These are phyloP conservation scores for Thinocorus orbignyianus DNA, from an alignment of 2,113 vertebrate species.

Conservation along the genomic window DNA sequence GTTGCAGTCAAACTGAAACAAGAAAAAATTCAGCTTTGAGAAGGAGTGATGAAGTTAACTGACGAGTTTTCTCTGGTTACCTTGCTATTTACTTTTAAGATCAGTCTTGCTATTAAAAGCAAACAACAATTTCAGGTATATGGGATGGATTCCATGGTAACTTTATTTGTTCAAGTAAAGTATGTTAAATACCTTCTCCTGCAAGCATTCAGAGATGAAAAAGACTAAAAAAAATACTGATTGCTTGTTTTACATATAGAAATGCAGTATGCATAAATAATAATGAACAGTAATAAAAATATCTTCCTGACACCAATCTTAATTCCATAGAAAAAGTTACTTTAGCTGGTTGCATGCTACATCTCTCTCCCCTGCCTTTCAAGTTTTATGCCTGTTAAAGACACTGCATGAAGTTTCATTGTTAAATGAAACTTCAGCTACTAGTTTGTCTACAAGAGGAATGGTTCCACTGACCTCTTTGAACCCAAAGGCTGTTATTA, in stretches of 20 bases:
- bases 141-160: background rate
- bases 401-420: background rate
- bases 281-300: background rate
- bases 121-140: background rate
- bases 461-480: background rate
- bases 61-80: background rate
- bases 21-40: background rate
- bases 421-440: background rate
- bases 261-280: background rate
- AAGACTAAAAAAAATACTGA: background rate
- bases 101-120: background rate
- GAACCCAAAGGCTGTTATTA: background rate
- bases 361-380: background rate
- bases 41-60: background rate
- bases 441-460: background rate
- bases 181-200: background rate
- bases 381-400: background rate
- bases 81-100: background rate
- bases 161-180: background rate
- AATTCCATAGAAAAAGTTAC: background rate
- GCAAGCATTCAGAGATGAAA: background rate
- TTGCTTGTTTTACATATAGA: background rate
- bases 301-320: background rate
- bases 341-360: background rate
- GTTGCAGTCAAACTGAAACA: background rate